Percentiles rank a stretch among this genome's conserved stretches.
Evolutionary conservation across 2,113 vertebrate genomes (phyloP).

Genomic region (Notarius quadriscutis): DNA sequence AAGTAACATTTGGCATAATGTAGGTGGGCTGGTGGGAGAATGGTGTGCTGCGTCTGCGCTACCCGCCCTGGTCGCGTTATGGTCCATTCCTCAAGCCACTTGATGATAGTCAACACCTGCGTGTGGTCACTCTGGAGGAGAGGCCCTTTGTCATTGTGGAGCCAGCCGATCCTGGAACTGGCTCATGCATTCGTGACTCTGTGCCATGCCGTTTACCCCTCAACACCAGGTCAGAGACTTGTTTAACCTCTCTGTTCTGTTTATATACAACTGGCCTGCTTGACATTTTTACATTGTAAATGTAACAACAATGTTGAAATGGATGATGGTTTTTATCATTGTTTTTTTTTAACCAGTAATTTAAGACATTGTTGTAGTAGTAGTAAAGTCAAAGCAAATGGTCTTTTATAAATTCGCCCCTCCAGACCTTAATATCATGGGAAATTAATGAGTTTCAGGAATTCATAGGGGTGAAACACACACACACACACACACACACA

Average conservation of each 20-base stretch:
- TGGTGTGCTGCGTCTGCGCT: constrained; percentile 80
- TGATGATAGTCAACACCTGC: constrained; percentile 85
- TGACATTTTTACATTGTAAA: not conserved
- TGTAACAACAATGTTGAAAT: not conserved
- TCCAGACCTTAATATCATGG: not conserved
- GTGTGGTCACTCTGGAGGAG: constrained; percentile 90
- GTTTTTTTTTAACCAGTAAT: not conserved
- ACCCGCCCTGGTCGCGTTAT: constrained; percentile 87
- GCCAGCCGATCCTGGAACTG: constrained; percentile 82
- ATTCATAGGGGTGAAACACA: not conserved
- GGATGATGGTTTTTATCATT: not conserved
- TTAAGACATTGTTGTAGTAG: not conserved
- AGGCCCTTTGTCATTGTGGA: constrained; percentile 94
- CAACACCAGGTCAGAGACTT: constrained; percentile 78
- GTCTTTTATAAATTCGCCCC: not conserved
- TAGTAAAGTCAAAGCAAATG: not conserved
- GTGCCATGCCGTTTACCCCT: constrained; percentile 88
- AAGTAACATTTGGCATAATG: not conserved
- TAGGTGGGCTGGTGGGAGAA: constrained; percentile 95
- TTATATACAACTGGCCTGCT: not conserved
- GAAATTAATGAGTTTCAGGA: not conserved
- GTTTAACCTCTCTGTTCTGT: not conserved
- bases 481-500: not conserved
- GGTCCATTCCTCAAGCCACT: constrained; percentile 88
- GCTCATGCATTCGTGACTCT: constrained; percentile 90